phyloP scores from a whole-genome alignment of 2,888 invertebrate species.

The Xylocampa areola region DNA sequence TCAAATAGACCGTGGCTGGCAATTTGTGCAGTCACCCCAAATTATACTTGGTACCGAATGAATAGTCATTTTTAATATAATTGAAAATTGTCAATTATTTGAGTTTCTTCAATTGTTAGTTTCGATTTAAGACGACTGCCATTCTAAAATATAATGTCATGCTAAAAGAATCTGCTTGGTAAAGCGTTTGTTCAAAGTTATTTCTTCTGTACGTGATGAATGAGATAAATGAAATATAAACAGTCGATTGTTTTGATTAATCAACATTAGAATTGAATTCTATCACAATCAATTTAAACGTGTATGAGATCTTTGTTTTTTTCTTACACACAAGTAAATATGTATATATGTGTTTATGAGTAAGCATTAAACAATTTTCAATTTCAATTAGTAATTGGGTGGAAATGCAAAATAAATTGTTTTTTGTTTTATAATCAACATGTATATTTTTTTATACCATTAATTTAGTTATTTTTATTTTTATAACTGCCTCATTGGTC shows the following conservation, averaged over 20 bases:
- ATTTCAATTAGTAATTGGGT: too few species aligned
- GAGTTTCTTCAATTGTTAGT: too few species aligned
- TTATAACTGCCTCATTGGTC: too few species aligned
- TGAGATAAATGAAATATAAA: slow-evolving; percentile 28
- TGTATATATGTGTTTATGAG: background rate
- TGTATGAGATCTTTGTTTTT: background rate
- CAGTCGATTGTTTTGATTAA: slow-evolving; percentile 42
- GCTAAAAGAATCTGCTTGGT: slow-evolving; percentile 10
- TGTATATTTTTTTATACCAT: too few species aligned
- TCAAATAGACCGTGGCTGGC: background rate
- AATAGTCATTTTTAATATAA: background rate
- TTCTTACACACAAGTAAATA: background rate
- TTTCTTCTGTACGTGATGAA: slow-evolving; percentile 34
- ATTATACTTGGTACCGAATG: background rate
- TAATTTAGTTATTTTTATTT: too few species aligned
- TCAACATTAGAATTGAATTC: slow-evolving; percentile 21
- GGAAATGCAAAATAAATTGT: too few species aligned
- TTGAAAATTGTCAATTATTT: background rate
- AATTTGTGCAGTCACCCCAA: background rate
- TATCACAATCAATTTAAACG: background rate
- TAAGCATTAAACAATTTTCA: too few species aligned
- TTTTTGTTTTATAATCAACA: too few species aligned
- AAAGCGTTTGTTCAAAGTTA: slow-evolving; percentile 7
- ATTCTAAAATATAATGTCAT: too few species aligned
- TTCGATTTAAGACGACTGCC: too few species aligned